These are phyloP conservation scores for Odontothrips loti DNA, from an alignment of 2,888 invertebrate species.

Conservation along the genomic window DNA sequence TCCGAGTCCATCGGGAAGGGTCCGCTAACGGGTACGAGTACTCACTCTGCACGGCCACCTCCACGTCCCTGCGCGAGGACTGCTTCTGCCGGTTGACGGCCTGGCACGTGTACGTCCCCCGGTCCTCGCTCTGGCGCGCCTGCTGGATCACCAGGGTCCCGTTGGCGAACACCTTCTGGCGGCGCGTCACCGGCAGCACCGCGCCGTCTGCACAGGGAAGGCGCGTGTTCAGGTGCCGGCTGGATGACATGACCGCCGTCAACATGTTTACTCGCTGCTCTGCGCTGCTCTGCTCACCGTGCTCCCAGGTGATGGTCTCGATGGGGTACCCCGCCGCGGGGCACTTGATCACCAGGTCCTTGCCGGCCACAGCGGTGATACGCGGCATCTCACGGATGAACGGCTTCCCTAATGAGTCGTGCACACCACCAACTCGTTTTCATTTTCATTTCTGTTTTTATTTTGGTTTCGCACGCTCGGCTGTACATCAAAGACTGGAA, in stretches of 20 bases:
- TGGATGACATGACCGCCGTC: too few species aligned
- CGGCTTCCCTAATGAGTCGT: slow-evolving; percentile 56
- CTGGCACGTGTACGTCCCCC: slow-evolving; percentile 51
- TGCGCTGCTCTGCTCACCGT: slow-evolving; percentile 73
- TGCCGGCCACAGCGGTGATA: slow-evolving; percentile 81
- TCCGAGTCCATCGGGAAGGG: too few species aligned
- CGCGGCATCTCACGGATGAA: slow-evolving; percentile 84
- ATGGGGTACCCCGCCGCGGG: slow-evolving; percentile 88
- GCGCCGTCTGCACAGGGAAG: slow-evolving; percentile 45
- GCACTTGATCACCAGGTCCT: slow-evolving; percentile 78
- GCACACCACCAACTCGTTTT: not conserved
- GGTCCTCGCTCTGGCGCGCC: slow-evolving; percentile 49
- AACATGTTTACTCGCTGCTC: too few species aligned
- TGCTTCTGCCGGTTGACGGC: slow-evolving; percentile 49
- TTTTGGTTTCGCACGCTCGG: too few species aligned
- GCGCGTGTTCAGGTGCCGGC: too few species aligned
- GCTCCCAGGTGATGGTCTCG: slow-evolving; percentile 82
- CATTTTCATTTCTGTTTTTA: too few species aligned
- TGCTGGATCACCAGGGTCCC: slow-evolving; percentile 50
- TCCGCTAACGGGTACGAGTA: too few species aligned
- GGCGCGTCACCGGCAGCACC: slow-evolving; percentile 50
- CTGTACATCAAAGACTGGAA: too few species aligned
- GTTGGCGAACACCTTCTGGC: slow-evolving; percentile 49
- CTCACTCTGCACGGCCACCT: slow-evolving; percentile 46
- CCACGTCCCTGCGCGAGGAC: slow-evolving; percentile 44